Conservation (phyloP, 2,888 invertebrate species). For the Mimas tiliae region DNA sequence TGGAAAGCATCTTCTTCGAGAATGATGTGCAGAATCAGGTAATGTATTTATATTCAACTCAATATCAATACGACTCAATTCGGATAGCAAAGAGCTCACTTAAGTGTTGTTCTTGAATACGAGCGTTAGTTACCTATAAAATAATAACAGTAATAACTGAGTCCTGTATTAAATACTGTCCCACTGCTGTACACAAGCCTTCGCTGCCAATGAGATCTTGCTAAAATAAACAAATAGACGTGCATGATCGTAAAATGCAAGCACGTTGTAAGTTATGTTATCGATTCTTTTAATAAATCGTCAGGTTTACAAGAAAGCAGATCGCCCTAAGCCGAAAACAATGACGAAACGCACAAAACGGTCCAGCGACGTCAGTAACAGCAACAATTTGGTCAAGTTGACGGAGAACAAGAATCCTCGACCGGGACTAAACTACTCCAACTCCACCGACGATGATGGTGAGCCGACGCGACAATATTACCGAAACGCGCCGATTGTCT, state of each 20-base stretch:
- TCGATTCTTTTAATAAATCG: too few species aligned
- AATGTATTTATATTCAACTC: constrained; percentile 42
- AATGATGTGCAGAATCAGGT: constrained; percentile 92
- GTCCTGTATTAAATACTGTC: too few species aligned
- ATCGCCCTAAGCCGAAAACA: constrained; percentile 42
- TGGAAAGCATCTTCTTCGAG: constrained; percentile 89
- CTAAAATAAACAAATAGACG: too few species aligned
- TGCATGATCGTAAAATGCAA: too few species aligned
- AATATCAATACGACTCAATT: too few species aligned
- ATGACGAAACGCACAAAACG: constrained; percentile 51
- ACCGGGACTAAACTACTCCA: constrained; percentile 55
- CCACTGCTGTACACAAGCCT: too few species aligned
- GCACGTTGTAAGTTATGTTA: too few species aligned
- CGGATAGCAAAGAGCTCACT: too few species aligned
- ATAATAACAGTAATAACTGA: too few species aligned
- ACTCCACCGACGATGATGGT: constrained; percentile 63
- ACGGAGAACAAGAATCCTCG: constrained; percentile 57
- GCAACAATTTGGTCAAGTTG: constrained; percentile 71
- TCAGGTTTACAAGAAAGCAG: constrained; percentile 67
- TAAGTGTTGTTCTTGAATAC: too few species aligned
- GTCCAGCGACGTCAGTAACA: constrained; percentile 60
- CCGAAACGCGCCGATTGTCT: neutral
- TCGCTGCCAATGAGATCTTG: too few species aligned
- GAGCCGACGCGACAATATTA: constrained; percentile 28
- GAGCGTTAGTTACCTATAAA: too few species aligned